Conservation (phyloP, 2,113 vertebrate species). For the Bagarius yarrelli region DNA sequence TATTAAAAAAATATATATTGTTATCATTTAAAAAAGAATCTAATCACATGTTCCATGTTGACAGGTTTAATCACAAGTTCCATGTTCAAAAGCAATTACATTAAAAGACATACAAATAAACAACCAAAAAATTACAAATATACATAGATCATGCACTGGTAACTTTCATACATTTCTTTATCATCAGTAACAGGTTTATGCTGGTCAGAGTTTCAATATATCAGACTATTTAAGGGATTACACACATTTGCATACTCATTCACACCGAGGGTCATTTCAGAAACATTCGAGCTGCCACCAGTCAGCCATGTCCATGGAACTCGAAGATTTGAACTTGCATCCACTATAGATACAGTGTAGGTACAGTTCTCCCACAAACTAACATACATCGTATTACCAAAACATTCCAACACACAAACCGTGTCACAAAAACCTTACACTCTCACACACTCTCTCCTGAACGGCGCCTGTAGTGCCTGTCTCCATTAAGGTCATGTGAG, state of each 20-base stretch:
- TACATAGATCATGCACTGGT: background rate
- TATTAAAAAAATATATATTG: no score
- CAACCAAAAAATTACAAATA: no score
- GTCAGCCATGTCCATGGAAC: no score
- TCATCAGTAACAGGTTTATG: background rate
- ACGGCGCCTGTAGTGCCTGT: constrained; percentile 15
- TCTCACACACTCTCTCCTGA: constrained; percentile 28
- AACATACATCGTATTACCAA: constrained; percentile 16
- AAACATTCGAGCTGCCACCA: background rate
- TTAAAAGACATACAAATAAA: no score
- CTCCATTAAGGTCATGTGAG: constrained; percentile 47
- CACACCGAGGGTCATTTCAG: background rate
- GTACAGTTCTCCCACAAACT: background rate
- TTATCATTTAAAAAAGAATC: no score
- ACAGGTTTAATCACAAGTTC: background rate
- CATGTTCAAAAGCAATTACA: no score
- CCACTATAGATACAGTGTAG: background rate
- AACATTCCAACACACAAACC: background rate
- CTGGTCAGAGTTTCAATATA: background rate
- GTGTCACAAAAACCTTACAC: background rate
- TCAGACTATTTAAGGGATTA: background rate
- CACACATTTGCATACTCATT: background rate
- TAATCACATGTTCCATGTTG: background rate
- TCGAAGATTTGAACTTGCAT: background rate
- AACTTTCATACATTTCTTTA: background rate